These are phyloP conservation scores for Tipula helvola DNA, from an alignment of 2,888 invertebrate species.

Conservation along the genomic window DNA sequence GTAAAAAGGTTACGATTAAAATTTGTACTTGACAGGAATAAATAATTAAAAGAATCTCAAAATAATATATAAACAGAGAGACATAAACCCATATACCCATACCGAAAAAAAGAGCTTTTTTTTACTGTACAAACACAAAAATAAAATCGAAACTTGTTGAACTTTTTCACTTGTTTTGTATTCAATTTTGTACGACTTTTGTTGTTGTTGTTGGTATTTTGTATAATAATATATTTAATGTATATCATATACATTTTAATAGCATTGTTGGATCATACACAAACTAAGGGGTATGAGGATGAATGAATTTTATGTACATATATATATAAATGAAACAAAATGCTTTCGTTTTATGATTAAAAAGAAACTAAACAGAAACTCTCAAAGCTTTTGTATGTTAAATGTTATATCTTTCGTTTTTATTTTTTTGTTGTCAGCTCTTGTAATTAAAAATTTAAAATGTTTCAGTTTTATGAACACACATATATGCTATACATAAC, in stretches of 20 bases:
- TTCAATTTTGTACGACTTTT: neutral
- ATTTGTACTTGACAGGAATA: neutral
- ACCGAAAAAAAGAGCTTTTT: neutral
- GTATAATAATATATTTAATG: neutral
- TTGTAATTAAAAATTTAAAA: neutral
- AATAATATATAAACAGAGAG: neutral
- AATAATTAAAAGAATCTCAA: neutral
- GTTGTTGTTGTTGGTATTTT: neutral
- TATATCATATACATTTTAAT: neutral
- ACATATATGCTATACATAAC: neutral
- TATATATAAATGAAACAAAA: neutral
- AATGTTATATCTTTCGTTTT: neutral
- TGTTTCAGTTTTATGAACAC: neutral
- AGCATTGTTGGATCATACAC: neutral
- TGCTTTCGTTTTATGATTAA: neutral
- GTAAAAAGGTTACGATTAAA: neutral
- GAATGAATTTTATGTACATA: neutral
- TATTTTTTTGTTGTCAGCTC: neutral
- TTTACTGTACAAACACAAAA: neutral
- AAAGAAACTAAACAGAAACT: neutral
- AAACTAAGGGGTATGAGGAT: neutral
- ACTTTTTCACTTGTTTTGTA: neutral
- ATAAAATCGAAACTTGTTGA: neutral
- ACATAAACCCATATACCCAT: neutral
- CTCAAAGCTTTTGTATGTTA: neutral